These are phyloP conservation scores for Lepus timidus DNA, from an alignment of 2,113 vertebrate species.

Conservation along the genomic window DNA sequence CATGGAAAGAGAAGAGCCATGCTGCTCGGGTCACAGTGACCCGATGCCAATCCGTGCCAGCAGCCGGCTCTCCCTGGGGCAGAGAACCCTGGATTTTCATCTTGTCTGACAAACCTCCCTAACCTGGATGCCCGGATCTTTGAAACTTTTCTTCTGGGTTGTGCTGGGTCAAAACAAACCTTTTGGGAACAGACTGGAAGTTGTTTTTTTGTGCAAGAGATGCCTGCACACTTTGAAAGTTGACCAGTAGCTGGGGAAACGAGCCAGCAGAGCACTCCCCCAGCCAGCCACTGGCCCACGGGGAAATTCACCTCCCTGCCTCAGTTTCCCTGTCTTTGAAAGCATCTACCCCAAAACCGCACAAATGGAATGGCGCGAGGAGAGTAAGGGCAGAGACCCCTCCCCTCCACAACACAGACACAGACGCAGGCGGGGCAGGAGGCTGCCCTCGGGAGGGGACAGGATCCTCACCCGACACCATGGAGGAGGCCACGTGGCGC, in stretches of 20 bases:
- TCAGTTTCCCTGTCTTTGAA: not conserved
- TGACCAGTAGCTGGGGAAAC: not conserved
- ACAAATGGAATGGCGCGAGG: not conserved
- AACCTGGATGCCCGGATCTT: not conserved
- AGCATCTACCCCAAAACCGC: not conserved
- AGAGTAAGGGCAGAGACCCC: not conserved
- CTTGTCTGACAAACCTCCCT: slow-evolving; percentile 22
- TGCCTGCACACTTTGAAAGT: not conserved
- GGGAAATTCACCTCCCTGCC: not conserved
- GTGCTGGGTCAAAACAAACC: slow-evolving; percentile 26
- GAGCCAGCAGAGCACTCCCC: not conserved
- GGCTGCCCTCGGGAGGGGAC: accelerated
- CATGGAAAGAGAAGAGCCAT: slow-evolving; percentile 13
- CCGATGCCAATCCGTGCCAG: not conserved
- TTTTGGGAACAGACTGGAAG: slow-evolving; percentile 17
- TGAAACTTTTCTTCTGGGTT: slow-evolving; percentile 6
- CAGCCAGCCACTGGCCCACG: too few relatives aligned
- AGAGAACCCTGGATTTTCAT: slow-evolving; percentile 53
- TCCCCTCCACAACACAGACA: accelerated
- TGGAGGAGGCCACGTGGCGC: accelerated
- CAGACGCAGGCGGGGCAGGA: accelerated
- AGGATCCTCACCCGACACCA: accelerated
- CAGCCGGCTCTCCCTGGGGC: slow-evolving; percentile 48
- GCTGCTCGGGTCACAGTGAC: slow-evolving; percentile 55
- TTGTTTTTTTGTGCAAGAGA: not conserved